These are phyloP conservation scores for roundworm (Caenorhabditis elegans) DNA, from an alignment of 1,140 invertebrate species.

Conservation along the genomic window WBcel235 BX284604.4:12689501-12690000, in stretches of 20 bases:
- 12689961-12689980: too few species aligned
- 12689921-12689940: too few species aligned
- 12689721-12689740: background rate
- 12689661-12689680: constrained; percentile 15
- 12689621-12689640: background rate
- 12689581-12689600: background rate
- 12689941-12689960: too few species aligned
- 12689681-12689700: background rate
- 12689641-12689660: too few species aligned
- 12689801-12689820: background rate
- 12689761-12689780: constrained; percentile 6
- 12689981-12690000: too few species aligned
- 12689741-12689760: too few species aligned
- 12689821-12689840: background rate
- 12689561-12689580: background rate
- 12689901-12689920: constrained; percentile 10
- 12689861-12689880: background rate
- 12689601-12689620: background rate
- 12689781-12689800: background rate
- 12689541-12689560: too few species aligned
- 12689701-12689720: background rate
- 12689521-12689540: too few species aligned
- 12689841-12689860: background rate
- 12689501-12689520: too few species aligned
- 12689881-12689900: constrained; percentile 3